Conservation (phyloP, 2,113 vertebrate species). For the Lepisosteus oculatus region DNA sequence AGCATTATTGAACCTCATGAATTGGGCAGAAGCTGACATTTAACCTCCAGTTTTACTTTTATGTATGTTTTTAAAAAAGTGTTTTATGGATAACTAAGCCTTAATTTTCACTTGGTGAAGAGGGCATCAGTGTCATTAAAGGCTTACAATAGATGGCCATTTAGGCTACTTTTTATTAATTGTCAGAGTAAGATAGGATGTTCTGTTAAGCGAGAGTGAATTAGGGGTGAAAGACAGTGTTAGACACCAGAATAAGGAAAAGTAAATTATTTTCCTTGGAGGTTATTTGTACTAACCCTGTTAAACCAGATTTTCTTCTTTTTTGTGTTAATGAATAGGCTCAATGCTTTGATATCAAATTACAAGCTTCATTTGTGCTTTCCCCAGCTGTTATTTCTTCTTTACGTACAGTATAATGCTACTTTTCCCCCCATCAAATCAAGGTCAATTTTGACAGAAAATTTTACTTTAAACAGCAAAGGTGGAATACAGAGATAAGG, state of each 20-base stretch:
- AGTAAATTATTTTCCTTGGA: conserved; percentile 1
- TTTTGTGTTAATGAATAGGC: background rate
- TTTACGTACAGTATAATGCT: background rate
- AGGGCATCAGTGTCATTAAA: conserved; percentile 1
- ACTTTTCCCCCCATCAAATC: background rate
- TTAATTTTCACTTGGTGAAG: background rate
- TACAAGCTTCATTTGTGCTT: background rate
- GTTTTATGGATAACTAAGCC: background rate
- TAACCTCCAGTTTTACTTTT: conserved; percentile 20
- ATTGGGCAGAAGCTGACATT: conserved; percentile 25
- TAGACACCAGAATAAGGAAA: background rate
- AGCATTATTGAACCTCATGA: conserved; percentile 27
- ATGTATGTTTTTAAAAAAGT: conserved; percentile 11
- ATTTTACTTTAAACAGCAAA: background rate
- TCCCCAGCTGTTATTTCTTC: background rate
- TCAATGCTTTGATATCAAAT: background rate
- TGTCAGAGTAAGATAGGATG: background rate
- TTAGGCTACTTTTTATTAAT: no score
- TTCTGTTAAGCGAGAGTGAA: background rate
- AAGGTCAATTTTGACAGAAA: background rate
- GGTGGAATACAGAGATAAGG: no score
- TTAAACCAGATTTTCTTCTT: background rate
- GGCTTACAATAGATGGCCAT: background rate
- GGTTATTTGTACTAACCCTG: no score
- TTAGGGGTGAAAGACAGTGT: background rate